A percentile compares a stretch with the other conserved stretches of the same genome.
phyloP scores from a whole-genome alignment of 2,797 vertebrate species.

The Diplodus sargus region DNA sequence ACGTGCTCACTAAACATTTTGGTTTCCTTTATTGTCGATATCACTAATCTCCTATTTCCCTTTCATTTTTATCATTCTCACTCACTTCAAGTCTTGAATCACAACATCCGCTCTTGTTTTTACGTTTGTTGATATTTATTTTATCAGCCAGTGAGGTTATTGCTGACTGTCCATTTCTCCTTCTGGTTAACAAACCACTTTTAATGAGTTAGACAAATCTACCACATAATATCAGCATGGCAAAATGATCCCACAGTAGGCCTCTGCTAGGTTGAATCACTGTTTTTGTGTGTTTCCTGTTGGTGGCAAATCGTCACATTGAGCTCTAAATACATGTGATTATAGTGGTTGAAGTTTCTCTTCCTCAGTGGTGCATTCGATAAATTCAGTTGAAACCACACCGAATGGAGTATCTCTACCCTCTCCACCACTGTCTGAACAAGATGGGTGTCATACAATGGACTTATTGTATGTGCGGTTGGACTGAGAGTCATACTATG shows the following conservation, averaged over 20 bases:
- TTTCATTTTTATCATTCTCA: not conserved
- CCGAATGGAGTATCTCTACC: conserved; percentile 12
- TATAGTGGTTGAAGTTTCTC: not conserved
- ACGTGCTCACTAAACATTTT: not conserved
- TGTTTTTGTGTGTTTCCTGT: conserved; percentile 3
- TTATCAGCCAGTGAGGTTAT: not conserved
- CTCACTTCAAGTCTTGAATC: not conserved
- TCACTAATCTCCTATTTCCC: conserved; percentile 11
- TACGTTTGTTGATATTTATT: not conserved
- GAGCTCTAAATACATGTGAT: not conserved
- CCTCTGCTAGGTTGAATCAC: not conserved
- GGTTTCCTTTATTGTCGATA: not conserved
- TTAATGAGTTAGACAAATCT: not conserved
- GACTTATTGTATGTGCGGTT: conserved; percentile 36
- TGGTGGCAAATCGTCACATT: not conserved
- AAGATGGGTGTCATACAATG: conserved; percentile 36
- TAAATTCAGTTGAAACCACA: conserved; percentile 24
- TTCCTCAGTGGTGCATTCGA: not conserved
- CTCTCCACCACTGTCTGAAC: conserved; percentile 2
- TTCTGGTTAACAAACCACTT: not conserved
- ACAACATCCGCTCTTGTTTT: conserved; percentile 12
- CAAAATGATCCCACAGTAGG: not conserved
- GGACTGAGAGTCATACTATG: conserved; percentile 17
- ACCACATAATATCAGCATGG: not conserved
- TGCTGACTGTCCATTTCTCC: not conserved